Conservation (phyloP, 2,797 vertebrate genomes). For the Urosaurus nigricauda region DNA sequence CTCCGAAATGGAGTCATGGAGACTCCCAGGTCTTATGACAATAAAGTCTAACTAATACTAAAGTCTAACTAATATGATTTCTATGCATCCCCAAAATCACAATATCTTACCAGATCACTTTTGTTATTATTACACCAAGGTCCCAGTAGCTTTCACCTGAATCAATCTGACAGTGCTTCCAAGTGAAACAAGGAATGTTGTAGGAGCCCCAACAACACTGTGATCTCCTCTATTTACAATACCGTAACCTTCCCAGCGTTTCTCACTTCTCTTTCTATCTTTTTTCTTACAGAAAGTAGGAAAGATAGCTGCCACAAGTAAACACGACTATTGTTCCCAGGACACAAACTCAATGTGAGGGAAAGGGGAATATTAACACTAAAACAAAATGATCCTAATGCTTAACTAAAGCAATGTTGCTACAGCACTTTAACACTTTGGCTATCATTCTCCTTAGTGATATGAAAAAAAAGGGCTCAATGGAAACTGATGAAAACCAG, state of each 20-base stretch:
- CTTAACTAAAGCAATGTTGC: no score
- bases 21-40: background rate
- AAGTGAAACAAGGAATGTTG: background rate
- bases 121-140: background rate
- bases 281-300: background rate
- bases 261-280: background rate
- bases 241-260: background rate
- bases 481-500: no score
- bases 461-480: no score
- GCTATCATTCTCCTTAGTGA: no score
- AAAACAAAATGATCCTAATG: no score
- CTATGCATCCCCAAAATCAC: background rate
- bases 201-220: background rate
- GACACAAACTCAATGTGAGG: no score
- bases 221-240: no score
- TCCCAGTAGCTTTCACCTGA: background rate
- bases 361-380: no score
- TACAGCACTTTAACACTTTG: no score
- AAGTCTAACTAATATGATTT: background rate
- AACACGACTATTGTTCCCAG: no score
- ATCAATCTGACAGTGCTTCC: background rate
- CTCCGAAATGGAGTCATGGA: background rate
- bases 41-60: background rate
- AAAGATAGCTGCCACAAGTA: no score
- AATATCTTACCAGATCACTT: background rate